Base-by-base conservation (phyloP, 2,113 vertebrate species). In the Ceyx margarethae region DNA sequence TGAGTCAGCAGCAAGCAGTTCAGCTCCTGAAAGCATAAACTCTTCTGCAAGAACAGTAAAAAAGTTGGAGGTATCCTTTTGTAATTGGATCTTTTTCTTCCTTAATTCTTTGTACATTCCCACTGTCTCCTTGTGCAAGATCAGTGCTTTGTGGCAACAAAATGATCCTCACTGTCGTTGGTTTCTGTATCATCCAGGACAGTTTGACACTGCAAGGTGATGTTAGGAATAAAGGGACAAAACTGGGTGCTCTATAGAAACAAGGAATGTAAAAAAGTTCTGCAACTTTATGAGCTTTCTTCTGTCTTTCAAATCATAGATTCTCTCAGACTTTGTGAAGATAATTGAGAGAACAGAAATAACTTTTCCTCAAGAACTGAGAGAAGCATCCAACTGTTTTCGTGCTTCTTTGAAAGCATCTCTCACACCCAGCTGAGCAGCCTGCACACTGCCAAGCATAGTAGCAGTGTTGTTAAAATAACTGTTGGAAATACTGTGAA, bases 391-490 rank as follows among this genome's bases (percentile, higher is more conserved):
- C 80, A 60, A 33, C 72, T 17, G 68, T 69, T 93, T 86, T 92
- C 13, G 4, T 51, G 60, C 16, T 81, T 23, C 25, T 71, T 73
- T 77, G 60, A 85, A 85, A 89, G 46, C 78, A 82, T 85, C 56
- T 84, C 76, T 95, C 9, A 0, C 58, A 66, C 92, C 33, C 85
- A 88, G 35, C 54, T 62, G 89, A 94, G 84, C 81, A 94, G 64
- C 51, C 51, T 89, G 93, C 75, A 64, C 0, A 1, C 22, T 92
- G 50, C 89, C 56, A 79, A 87, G 51, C 60, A 15, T 80, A 89
- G 89, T 84, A 89, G 86, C 86, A 92, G 72, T 68, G 62, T 48
- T 90, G 37, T 73, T 86, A 79, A 90, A 89, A 74, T 87, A 88
- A 61, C 73, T 87, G 62, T 54, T 3, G 15, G 51, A 87, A 88